phyloP scores from a whole-genome alignment of 2,888 invertebrate genomes.

The Drosophila recens region DNA sequence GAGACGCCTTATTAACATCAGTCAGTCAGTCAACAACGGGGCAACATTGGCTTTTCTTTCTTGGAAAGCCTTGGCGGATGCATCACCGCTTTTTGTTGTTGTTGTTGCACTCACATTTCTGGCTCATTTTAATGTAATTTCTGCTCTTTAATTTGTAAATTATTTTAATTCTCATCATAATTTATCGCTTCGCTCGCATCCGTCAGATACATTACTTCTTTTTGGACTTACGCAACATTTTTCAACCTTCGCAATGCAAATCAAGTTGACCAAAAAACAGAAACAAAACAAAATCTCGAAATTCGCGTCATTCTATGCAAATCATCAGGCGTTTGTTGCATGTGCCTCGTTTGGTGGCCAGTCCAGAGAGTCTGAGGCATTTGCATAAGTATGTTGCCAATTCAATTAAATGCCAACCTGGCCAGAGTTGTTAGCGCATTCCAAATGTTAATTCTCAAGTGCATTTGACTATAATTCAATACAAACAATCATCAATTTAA shows the following conservation, averaged over 20 bases:
- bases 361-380: constrained; percentile 59
- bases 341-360: constrained; percentile 65
- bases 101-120: constrained; percentile 30
- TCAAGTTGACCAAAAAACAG: constrained; percentile 32
- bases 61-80: constrained; percentile 71
- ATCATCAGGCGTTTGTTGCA: constrained; percentile 36
- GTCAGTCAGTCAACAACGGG: constrained; percentile 46
- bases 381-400: constrained; percentile 80
- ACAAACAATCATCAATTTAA: too few relatives aligned
- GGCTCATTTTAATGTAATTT: constrained; percentile 76
- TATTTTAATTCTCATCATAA: constrained; percentile 79
- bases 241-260: constrained; percentile 59
- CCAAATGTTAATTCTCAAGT: constrained; percentile 82
- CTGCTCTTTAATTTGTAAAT: constrained; percentile 81
- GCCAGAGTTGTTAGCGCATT: constrained; percentile 79
- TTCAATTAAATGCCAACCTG: constrained; percentile 77
- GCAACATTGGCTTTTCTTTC: constrained; percentile 61
- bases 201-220: constrained; percentile 11
- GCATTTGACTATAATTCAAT: constrained; percentile 70
- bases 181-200: constrained; percentile 49
- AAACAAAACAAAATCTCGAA: background rate
- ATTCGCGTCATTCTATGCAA: constrained; percentile 72
- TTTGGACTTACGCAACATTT: constrained; percentile 3
- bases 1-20: constrained; percentile 83
- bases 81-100: constrained; percentile 51